Evolutionary conservation across 2,797 vertebrate species (phyloP).

Genomic region (Acanthornis magna): DNA sequence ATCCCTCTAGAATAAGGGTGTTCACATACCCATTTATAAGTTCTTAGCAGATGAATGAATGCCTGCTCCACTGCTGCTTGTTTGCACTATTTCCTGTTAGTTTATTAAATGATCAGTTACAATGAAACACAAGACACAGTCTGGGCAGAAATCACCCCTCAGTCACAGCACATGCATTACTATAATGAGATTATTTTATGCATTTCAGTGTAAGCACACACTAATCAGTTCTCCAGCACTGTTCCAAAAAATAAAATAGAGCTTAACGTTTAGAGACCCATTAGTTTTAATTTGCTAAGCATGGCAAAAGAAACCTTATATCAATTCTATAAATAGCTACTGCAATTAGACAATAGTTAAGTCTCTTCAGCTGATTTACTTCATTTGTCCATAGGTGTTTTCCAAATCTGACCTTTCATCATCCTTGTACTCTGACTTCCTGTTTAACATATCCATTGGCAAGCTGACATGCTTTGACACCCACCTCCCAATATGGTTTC

Average conservation of each 20-base stretch:
- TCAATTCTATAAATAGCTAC: not conserved
- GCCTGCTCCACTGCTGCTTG: not conserved
- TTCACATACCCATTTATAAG: not conserved
- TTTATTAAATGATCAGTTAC: constrained; percentile 14
- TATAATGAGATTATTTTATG: not conserved
- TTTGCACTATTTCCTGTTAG: constrained; percentile 7
- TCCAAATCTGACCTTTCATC: not conserved
- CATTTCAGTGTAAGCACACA: not conserved
- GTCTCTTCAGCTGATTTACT: not conserved
- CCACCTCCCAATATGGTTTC: not conserved
- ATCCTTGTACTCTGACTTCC: not conserved
- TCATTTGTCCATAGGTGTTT: not conserved
- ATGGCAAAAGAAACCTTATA: not conserved
- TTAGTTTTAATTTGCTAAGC: not conserved
- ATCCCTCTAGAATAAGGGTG: not conserved
- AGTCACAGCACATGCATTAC: not conserved
- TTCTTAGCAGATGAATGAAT: not conserved
- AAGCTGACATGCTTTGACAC: not conserved
- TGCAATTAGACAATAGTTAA: constrained; percentile 5
- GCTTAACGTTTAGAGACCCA: not conserved
- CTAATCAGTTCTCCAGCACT: not conserved
- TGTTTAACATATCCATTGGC: not conserved
- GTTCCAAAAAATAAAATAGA: not conserved
- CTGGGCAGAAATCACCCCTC: not conserved
- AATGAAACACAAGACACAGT: not conserved